These are phyloP conservation scores for Panthera leo DNA, from an alignment of 2,113 vertebrate genomes.

Conservation along the genomic window DNA sequence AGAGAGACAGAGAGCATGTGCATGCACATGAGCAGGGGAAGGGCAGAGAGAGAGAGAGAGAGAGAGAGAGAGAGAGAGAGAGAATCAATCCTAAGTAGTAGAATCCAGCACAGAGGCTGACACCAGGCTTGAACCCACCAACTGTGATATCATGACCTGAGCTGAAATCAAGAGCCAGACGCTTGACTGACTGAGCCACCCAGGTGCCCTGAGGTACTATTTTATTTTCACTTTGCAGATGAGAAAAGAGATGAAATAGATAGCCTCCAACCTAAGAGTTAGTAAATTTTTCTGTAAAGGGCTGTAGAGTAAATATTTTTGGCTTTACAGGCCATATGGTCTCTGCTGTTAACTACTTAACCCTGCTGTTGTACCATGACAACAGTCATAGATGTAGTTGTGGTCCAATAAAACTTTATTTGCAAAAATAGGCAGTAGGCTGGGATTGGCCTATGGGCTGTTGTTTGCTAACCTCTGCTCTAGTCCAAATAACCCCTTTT, in stretches of 20 bases:
- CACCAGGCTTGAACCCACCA: too few relatives aligned
- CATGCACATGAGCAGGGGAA: too few relatives aligned
- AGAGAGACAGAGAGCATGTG: too few relatives aligned
- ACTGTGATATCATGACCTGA: too few relatives aligned
- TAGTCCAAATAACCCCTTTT: neutral
- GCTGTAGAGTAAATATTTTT: neutral
- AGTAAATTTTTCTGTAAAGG: neutral
- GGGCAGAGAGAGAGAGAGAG: too few relatives aligned
- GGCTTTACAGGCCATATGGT: neutral
- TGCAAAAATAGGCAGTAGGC: neutral
- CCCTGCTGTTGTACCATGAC: neutral
- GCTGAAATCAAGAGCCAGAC: too few relatives aligned
- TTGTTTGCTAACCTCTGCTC: neutral
- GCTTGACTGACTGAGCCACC: too few relatives aligned
- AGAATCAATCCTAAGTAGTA: too few relatives aligned
- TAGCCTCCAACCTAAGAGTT: neutral
- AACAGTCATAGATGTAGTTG: neutral
- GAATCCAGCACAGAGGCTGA: too few relatives aligned
- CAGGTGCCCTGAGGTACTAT: neutral
- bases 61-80: too few relatives aligned
- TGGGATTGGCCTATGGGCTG: neutral
- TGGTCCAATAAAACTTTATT: slow-evolving; percentile 1
- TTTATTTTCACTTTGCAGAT: slow-evolving; percentile 10
- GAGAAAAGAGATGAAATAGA: neutral
- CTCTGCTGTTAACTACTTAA: neutral